These are phyloP conservation scores for Gymnoscopelus microlampas DNA, from an alignment of 2,797 vertebrate genomes.

Conservation along the genomic window DNA sequence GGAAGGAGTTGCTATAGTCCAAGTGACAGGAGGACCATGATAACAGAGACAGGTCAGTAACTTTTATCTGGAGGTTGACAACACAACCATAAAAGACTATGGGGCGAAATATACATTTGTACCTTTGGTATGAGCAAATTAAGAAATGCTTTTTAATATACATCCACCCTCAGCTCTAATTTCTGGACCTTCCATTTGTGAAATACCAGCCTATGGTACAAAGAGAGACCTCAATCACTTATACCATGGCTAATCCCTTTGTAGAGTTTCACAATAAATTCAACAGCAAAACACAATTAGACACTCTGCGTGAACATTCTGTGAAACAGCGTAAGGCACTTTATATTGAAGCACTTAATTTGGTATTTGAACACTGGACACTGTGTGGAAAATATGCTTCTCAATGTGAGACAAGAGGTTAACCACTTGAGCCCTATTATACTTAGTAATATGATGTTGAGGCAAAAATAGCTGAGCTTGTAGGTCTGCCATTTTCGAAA, in stretches of 20 bases:
- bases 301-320: conserved; percentile 17
- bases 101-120: no score
- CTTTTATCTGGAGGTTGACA: not conserved
- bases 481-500: no score
- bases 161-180: not conserved
- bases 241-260: not conserved
- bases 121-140: not conserved
- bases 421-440: no score
- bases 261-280: conserved; percentile 6
- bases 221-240: not conserved
- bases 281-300: conserved; percentile 16
- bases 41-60: not conserved
- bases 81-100: not conserved
- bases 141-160: not conserved
- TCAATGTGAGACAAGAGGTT: conserved; percentile 64
- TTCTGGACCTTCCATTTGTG: not conserved
- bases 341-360: conserved; percentile 19
- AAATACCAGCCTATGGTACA: not conserved
- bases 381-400: conserved; percentile 42
- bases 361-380: conserved; percentile 17
- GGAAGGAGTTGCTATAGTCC: not conserved
- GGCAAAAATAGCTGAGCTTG: no score
- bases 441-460: no score
- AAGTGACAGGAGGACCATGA: not conserved
- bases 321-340: conserved; percentile 28